Conservation (phyloP, 1,140 invertebrate genomes). For the Caenorhabditis remanei region DNA sequence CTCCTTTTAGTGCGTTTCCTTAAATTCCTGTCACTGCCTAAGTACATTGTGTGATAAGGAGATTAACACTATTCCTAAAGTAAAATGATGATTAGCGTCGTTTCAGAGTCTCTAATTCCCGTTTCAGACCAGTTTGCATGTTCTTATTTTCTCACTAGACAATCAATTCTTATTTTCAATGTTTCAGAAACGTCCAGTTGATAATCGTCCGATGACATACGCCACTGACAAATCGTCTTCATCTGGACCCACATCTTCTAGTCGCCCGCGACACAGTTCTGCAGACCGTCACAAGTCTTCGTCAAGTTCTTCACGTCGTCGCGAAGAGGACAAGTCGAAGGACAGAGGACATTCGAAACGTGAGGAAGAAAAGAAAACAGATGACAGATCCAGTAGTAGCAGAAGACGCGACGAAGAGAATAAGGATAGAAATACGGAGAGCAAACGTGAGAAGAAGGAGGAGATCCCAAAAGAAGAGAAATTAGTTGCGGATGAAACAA, state of each 20-base stretch:
- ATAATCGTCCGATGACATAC: slow-evolving; percentile 26
- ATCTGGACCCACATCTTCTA: neutral
- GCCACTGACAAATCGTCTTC: neutral
- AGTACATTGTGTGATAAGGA: neutral
- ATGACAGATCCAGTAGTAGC: slow-evolving; percentile 6
- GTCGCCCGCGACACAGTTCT: neutral
- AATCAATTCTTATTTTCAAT: neutral
- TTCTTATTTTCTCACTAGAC: neutral
- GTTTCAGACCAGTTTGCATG: slow-evolving; percentile 1
- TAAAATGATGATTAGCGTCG: neutral
- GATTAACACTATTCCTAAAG: neutral
- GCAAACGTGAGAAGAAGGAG: slow-evolving; percentile 10
- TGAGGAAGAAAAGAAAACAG: slow-evolving; percentile 14
- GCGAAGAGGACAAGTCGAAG: slow-evolving; percentile 1
- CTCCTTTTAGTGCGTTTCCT: no score
- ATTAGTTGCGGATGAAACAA: neutral
- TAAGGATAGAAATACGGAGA: neutral
- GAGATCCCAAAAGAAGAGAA: neutral
- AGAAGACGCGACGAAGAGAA: slow-evolving; percentile 37
- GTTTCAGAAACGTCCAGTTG: slow-evolving; percentile 24
- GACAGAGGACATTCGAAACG: neutral
- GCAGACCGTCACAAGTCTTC: neutral
- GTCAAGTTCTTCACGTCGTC: slow-evolving; percentile 10
- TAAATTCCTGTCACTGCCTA: no score
- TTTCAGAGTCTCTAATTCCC: neutral